These are phyloP conservation scores for Triops longicaudatus DNA, from an alignment of 1,140 invertebrate species.

Conservation along the genomic window DNA sequence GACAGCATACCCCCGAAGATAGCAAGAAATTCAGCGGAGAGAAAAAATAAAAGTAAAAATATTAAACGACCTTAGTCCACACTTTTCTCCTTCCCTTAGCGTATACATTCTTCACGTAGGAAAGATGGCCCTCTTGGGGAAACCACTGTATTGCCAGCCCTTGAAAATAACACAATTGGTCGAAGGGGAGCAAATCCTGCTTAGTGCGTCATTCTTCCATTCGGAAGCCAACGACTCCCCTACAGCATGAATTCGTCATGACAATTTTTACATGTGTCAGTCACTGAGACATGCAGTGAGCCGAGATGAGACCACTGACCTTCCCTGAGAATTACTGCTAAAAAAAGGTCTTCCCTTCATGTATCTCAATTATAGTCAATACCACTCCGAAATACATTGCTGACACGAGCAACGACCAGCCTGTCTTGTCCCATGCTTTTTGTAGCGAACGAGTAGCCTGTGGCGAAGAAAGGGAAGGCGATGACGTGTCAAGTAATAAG, in stretches of 20 bases:
- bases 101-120: neutral
- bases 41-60: too few relatives aligned
- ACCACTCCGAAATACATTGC: neutral
- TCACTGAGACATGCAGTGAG: neutral
- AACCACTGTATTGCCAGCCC: neutral
- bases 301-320: neutral
- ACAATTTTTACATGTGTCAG: neutral
- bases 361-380: neutral
- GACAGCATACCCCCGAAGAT: neutral
- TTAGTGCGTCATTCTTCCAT: neutral
- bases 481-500: slow-evolving; percentile 7
- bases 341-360: neutral
- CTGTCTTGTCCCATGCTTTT: neutral
- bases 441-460: neutral
- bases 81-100: neutral
- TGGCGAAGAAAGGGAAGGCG: neutral
- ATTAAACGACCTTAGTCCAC: neutral
- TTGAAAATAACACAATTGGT: neutral
- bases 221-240: neutral
- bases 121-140: neutral
- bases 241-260: neutral
- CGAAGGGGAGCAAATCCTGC: neutral
- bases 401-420: neutral
- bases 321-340: neutral
- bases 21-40: neutral